Evolutionary conservation across 2,888 invertebrate species (phyloP), one percentile per base, ranked within the genome.

Genomic region (Carcina quercana): DNA sequence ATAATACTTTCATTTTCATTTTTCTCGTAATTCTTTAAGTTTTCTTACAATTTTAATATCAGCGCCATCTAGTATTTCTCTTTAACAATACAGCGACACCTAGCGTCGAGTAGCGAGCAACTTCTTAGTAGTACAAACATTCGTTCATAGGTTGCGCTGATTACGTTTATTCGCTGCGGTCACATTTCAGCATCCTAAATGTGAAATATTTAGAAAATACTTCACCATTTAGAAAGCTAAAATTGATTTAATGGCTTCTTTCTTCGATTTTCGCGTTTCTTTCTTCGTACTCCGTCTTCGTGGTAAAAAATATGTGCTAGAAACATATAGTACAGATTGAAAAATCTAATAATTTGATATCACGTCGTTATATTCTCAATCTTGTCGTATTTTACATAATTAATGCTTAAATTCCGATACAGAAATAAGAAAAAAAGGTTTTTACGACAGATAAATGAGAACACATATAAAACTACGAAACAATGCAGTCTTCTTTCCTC

Each of bases 151-250:
- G 8, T 25, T 24, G n/a, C 26, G 19, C 21, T 36, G 20, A 17
- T 24, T 25, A 17, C 13, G 10, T 25, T 22, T 24, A 21, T 13
- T 2, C 31, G 15, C 10, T 24, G 20, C 12, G 11, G 39, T 45
- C 35, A 46, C 48, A 52, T 46, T 49, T 37, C 61, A 54, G 62
- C 69, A 66, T 69, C 50, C 38, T 40, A 53, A 45, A 17, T 34
- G 58, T 61, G 52, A 40, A n/a, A 20, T 34, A 34, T 38, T 37
- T 11, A 7, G 8, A 17, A 26, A 33, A 31, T 39, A 45, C 34
- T 42, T 38, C 55, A 63, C 60, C 42, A 35, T 35, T 32, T 53
- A 51, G 57, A 68, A 66, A 63, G 61, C 64, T 59, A 46, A 55
- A 55, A 52, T 38, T 46, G 36, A 35, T 13, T 35, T 17, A n/a